Percentiles rank a stretch among this genome's conserved stretches.
These are phyloP conservation scores for Rostratula benghalensis DNA, from an alignment of 2,113 vertebrate species.

Conservation along the genomic window DNA sequence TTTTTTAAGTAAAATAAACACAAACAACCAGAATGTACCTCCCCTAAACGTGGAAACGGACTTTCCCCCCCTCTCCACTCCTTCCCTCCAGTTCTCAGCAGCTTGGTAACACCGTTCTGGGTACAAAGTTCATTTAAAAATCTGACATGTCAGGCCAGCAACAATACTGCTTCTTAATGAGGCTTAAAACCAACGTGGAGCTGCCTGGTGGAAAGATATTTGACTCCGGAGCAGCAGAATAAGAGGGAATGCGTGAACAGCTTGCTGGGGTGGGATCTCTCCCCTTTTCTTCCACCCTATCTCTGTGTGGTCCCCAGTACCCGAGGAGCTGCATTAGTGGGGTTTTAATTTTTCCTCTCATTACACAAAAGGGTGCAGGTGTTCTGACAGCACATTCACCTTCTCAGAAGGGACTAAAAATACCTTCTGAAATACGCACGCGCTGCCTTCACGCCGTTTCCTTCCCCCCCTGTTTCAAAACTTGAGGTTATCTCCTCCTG, in stretches of 20 bases:
- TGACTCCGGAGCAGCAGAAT: background rate
- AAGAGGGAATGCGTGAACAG: background rate
- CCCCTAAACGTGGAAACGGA: background rate
- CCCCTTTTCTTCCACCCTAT: background rate
- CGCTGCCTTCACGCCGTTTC: fast-evolving
- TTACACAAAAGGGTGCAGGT: background rate
- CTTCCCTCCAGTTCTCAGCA: background rate
- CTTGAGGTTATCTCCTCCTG: background rate
- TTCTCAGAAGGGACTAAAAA: background rate
- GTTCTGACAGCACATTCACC: background rate
- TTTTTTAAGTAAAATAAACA: background rate
- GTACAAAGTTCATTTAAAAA: constrained; percentile 53
- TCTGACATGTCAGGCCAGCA: constrained; percentile 2
- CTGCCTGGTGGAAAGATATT: background rate
- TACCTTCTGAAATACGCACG: background rate
- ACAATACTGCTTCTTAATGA: background rate
- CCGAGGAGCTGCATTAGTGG: background rate
- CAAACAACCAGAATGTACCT: background rate
- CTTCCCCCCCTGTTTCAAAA: background rate
- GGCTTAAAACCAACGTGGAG: background rate
- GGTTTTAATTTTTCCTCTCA: background rate
- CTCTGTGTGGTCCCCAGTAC: background rate
- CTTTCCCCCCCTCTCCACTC: no score
- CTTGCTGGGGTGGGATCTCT: background rate
- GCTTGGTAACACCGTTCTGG: background rate